Conservation (phyloP, 2,797 vertebrate species). For the Etheostoma nigrum region DNA sequence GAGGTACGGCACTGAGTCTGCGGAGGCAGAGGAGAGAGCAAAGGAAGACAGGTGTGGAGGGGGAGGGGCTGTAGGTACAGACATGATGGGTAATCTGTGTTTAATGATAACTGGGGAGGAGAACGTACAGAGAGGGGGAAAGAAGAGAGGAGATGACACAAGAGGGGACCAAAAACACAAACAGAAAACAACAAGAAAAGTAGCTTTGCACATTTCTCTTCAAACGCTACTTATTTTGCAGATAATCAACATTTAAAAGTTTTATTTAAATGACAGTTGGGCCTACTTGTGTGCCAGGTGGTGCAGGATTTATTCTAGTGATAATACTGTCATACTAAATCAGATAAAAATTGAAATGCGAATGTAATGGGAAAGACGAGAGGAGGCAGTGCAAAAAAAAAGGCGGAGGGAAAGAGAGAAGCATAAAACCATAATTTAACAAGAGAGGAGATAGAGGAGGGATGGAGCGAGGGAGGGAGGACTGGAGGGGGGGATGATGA, state of each 20-base stretch:
- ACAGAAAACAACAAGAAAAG: neutral
- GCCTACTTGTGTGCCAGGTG: constrained; percentile 11
- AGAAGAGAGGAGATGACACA: neutral
- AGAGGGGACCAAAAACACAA: neutral
- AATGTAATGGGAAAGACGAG: constrained; percentile 54
- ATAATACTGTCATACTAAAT: constrained; percentile 27
- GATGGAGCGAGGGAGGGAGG: constrained; percentile 53
- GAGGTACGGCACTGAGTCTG: constrained; percentile 48
- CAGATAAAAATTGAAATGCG: constrained; percentile 54
- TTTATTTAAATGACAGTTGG: neutral
- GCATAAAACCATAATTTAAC: constrained; percentile 70
- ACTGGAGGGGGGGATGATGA: constrained; percentile 74
- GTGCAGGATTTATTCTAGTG: constrained; percentile 28
- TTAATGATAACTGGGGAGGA: constrained; percentile 47
- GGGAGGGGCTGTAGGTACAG: constrained; percentile 22
- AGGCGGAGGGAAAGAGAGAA: constrained; percentile 7
- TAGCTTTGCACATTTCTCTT: neutral
- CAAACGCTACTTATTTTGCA: neutral
- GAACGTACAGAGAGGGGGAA: constrained; percentile 21
- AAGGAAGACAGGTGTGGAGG: constrained; percentile 36
- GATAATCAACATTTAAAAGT: neutral
- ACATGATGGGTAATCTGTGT: constrained; percentile 32
- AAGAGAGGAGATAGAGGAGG: constrained; percentile 61
- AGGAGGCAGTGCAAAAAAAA: constrained; percentile 33
- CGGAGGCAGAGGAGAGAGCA: constrained; percentile 26